phyloP scores from a whole-genome alignment of 1,140 invertebrate genomes.

The Habropoda laboriosa region DNA sequence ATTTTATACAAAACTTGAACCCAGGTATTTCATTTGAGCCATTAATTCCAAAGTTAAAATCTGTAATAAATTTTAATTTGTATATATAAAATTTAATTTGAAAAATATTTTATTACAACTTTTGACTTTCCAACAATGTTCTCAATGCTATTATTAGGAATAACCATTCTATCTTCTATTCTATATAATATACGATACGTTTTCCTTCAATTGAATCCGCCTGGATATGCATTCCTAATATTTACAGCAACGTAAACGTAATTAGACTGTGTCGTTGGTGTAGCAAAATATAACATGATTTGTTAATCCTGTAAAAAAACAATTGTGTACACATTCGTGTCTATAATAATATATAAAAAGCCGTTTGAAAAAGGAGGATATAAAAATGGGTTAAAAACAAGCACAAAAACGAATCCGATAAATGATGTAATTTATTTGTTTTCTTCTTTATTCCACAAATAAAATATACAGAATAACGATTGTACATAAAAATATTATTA shows the following conservation, averaged over 20 bases:
- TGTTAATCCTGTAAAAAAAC: constrained; percentile 62
- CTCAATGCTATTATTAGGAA: constrained; percentile 5
- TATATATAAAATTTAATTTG: background rate
- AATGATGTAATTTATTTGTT: constrained; percentile 58
- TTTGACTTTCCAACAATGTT: background rate
- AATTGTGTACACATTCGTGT: constrained; percentile 46
- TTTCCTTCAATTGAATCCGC: constrained; percentile 7
- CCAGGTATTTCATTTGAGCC: background rate
- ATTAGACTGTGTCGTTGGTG: constrained; percentile 35
- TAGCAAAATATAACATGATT: constrained; percentile 47
- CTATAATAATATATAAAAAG: constrained; percentile 58
- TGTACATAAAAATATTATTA: constrained; percentile 68
- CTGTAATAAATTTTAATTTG: constrained; percentile 5
- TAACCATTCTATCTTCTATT: constrained; percentile 31
- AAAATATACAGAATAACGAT: constrained; percentile 74
- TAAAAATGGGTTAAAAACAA: constrained; percentile 68
- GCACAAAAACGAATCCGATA: constrained; percentile 67
- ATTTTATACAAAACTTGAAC: background rate
- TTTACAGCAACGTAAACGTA: constrained; percentile 53
- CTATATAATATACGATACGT: constrained; percentile 24
- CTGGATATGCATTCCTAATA: constrained; percentile 44
- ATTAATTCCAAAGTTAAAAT: constrained; percentile 27
- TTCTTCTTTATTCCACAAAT: constrained; percentile 76
- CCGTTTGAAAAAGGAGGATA: constrained; percentile 49
- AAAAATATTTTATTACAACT: background rate